A percentile compares a stretch with the other conserved stretches of the same genome.
These are phyloP conservation scores for Pyrocephalus nanus DNA, from an alignment of 2,797 vertebrate genomes.

Conservation along the genomic window DNA sequence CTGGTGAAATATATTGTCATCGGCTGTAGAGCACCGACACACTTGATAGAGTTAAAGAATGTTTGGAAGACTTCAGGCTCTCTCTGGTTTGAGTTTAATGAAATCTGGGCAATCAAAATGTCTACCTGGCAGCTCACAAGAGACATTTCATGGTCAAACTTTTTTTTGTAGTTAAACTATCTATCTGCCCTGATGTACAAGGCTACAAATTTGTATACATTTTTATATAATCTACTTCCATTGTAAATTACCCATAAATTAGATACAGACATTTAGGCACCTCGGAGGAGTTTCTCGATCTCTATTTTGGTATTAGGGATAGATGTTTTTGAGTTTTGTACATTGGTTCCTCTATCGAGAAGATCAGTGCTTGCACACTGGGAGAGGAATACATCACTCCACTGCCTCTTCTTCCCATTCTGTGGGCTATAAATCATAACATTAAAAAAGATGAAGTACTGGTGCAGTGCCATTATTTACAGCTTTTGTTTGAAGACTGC, in stretches of 20 bases:
- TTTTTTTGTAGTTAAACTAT: conserved; percentile 66
- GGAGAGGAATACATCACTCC: neutral
- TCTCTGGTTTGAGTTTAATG: conserved; percentile 70
- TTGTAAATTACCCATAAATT: conserved; percentile 76
- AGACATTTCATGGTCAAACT: conserved; percentile 65
- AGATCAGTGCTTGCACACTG: conserved; percentile 54
- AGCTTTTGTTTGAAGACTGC: conserved; percentile 24
- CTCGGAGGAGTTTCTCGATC: neutral
- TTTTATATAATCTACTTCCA: conserved; percentile 73
- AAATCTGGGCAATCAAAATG: conserved; percentile 67
- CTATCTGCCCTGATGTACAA: conserved; percentile 49
- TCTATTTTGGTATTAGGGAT: conserved; percentile 62
- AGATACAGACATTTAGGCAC: conserved; percentile 74
- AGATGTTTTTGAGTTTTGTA: neutral
- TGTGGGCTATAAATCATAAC: neutral
- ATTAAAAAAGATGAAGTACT: conserved; percentile 12
- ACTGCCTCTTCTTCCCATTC: neutral
- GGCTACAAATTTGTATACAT: conserved; percentile 72
- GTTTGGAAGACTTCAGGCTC: conserved; percentile 63
- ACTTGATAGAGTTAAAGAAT: conserved; percentile 70
- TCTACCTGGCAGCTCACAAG: conserved; percentile 74
- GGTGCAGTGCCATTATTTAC: neutral
- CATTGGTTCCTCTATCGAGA: conserved; percentile 16
- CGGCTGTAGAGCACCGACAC: conserved; percentile 60
- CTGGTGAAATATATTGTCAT: conserved; percentile 73